Evolutionary conservation across 2,797 vertebrate genomes (phyloP).

Genomic region (Alcedo atthis): DNA sequence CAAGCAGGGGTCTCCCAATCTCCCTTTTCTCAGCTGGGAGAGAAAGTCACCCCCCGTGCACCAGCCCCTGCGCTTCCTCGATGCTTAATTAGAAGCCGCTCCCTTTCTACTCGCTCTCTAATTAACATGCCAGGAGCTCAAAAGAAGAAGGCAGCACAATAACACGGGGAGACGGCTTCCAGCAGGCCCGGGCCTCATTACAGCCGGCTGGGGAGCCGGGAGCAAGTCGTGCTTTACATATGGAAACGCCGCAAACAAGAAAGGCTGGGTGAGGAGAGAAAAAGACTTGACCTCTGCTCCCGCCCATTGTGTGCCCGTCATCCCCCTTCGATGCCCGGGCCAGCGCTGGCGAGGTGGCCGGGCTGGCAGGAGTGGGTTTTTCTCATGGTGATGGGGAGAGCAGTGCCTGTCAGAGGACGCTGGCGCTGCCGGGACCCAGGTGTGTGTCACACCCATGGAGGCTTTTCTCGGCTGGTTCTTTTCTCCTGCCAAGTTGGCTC

Average conservation of each 20-base stretch:
- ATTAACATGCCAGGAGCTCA: slow-evolving; percentile 81
- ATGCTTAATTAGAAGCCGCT: slow-evolving; percentile 87
- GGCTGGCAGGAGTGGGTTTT: background rate
- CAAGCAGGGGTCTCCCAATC: slow-evolving; percentile 58
- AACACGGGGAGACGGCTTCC: slow-evolving; percentile 74
- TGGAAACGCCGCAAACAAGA: slow-evolving; percentile 76
- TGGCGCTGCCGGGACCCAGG: background rate
- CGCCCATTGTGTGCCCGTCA: slow-evolving; percentile 61
- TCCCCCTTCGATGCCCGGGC: background rate
- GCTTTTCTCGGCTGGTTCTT: background rate
- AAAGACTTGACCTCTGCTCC: slow-evolving; percentile 75
- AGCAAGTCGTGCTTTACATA: slow-evolving; percentile 69
- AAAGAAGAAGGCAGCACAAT: slow-evolving; percentile 80
- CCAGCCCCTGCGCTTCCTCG: slow-evolving; percentile 83
- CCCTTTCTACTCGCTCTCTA: slow-evolving; percentile 84
- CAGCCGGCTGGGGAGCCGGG: slow-evolving; percentile 43
- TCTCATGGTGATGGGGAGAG: slow-evolving; percentile 21
- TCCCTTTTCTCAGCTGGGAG: slow-evolving; percentile 74
- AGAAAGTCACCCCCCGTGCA: slow-evolving; percentile 85
- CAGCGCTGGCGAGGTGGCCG: background rate
- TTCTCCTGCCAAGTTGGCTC: background rate
- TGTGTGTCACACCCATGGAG: background rate
- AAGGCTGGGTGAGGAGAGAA: slow-evolving; percentile 72
- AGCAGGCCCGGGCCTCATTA: slow-evolving; percentile 81
- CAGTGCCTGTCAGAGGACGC: no score